Percentiles rank a stretch among this genome's conserved stretches.
Evolutionary conservation across 2,113 vertebrate species (phyloP).

Genomic region (Ictidomys tridecemlineatus): DNA sequence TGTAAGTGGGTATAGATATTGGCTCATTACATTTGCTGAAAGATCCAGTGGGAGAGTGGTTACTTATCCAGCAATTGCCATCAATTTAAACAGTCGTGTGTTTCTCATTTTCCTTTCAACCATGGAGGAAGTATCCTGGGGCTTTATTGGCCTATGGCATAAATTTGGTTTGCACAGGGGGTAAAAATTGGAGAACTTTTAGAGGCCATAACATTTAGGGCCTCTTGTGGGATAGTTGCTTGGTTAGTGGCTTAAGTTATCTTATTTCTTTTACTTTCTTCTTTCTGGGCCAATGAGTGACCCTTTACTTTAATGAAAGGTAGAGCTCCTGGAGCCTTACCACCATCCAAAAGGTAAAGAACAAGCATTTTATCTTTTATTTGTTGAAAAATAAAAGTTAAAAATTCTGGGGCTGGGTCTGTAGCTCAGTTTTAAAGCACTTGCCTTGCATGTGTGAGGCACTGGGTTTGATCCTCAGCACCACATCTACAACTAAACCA

Average conservation of each 20-base stretch:
- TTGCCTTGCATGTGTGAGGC: no score
- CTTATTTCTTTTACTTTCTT: not conserved
- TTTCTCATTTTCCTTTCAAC: not conserved
- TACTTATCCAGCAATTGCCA: no score
- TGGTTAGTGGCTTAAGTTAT: not conserved
- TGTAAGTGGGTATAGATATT: no score
- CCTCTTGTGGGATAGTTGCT: no score
- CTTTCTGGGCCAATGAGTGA: not conserved
- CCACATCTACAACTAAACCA: no score
- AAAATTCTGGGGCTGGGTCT: no score
- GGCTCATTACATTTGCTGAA: no score
- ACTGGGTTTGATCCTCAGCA: no score
- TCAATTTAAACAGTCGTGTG: not conserved
- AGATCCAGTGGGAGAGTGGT: no score
- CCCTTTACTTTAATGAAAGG: not conserved
- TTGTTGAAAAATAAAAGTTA: not conserved
- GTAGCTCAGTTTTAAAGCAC: no score
- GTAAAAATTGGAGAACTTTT: not conserved
- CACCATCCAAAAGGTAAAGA: not conserved
- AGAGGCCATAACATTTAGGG: not conserved
- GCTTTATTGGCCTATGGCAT: not conserved
- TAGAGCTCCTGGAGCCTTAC: not conserved
- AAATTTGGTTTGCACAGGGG: not conserved
- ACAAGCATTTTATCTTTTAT: not conserved
- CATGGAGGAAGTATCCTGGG: no score